These are phyloP conservation scores for Sepiola atlantica DNA, from an alignment of 2,888 invertebrate genomes.

Conservation along the genomic window DNA sequence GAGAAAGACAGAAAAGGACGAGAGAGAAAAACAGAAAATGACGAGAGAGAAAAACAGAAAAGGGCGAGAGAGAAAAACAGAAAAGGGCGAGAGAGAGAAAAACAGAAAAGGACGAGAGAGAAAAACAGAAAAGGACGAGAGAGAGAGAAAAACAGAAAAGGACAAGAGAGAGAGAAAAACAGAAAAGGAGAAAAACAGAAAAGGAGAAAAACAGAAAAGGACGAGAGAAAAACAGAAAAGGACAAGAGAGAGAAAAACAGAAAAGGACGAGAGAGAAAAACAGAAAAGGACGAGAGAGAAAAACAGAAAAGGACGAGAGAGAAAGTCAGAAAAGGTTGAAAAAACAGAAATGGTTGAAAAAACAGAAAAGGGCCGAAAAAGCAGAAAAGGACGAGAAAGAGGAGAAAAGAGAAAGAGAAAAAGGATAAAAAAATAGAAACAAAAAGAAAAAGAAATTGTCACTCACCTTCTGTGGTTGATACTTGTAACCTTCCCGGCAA, in stretches of 20 bases:
- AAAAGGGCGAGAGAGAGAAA: no score
- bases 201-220: background rate
- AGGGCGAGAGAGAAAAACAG: no score
- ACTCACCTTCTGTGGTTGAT: constrained; percentile 77
- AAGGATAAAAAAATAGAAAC: background rate
- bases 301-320: no score
- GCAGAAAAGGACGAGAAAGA: background rate
- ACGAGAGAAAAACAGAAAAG: background rate
- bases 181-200: background rate
- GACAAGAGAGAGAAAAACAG: background rate
- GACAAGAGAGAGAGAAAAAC: background rate
- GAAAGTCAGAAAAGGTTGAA: background rate
- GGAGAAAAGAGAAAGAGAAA: background rate
- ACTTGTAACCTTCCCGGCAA: constrained; percentile 97
- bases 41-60: no score
- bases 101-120: no score
- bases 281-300: no score
- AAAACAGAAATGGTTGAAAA: no score
- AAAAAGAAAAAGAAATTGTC: background rate
- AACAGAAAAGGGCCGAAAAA: no score
- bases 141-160: background rate
- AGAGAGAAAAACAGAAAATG: no score
- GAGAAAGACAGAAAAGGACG: no score
- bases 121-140: no score
- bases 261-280: no score